Percentiles rank a stretch among this genome's conserved stretches.
Evolutionary conservation across 2,797 vertebrate species (phyloP).

Genomic region (Molossus alvarezi): DNA sequence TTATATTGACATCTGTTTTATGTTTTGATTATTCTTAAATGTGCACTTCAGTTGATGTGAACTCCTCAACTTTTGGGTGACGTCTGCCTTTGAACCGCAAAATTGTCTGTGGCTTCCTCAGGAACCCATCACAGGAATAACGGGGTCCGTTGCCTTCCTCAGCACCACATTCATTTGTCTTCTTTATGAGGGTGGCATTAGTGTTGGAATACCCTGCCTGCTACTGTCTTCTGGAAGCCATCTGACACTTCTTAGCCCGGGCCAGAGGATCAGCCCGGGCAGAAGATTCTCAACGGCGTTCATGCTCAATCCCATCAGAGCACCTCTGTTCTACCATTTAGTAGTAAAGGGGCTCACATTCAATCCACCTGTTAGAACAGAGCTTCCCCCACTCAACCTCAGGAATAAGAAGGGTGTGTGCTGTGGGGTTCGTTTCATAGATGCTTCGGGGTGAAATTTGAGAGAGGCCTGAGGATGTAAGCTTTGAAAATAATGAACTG

Average conservation of each 20-base stretch:
- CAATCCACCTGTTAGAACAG: neutral
- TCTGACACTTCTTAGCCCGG: neutral
- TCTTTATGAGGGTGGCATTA: slow-evolving; percentile 30
- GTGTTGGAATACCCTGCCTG: neutral
- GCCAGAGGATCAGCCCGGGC: neutral
- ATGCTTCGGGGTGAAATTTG: neutral
- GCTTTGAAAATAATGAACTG: neutral
- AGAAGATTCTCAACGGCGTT: neutral
- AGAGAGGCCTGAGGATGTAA: neutral
- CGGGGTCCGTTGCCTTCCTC: neutral
- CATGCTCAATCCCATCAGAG: neutral
- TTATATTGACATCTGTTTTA: slow-evolving; percentile 90
- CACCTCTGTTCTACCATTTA: neutral
- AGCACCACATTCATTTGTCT: neutral
- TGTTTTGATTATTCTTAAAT: slow-evolving; percentile 87
- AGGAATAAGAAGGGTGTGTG: neutral
- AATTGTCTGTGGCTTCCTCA: slow-evolving; percentile 45
- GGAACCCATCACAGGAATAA: slow-evolving; percentile 38
- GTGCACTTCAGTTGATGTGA: slow-evolving; percentile 86
- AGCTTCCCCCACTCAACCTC: neutral
- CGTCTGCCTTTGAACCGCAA: slow-evolving; percentile 53
- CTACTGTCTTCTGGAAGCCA: neutral
- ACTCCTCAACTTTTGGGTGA: slow-evolving; percentile 86
- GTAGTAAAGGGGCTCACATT: neutral
- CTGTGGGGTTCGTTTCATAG: neutral